phyloP scores from a whole-genome alignment of 2,888 invertebrate species.

The Gasteruption jaculator region DNA sequence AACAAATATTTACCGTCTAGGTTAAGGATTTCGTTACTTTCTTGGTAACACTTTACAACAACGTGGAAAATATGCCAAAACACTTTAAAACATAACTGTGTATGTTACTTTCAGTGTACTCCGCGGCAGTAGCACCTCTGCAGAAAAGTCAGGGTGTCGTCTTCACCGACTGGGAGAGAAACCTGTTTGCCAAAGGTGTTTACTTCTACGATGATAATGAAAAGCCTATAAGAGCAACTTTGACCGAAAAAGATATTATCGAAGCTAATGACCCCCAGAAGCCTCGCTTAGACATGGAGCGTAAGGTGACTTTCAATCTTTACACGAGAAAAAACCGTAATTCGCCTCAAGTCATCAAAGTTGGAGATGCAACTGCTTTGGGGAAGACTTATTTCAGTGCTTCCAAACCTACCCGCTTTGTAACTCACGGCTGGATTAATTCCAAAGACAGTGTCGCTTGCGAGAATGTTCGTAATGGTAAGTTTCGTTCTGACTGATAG shows the following conservation, averaged over 20 bases:
- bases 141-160: background rate
- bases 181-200: slow-evolving; percentile 21
- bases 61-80: too few relatives aligned
- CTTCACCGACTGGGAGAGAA: slow-evolving; percentile 12
- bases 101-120: too few relatives aligned
- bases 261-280: slow-evolving; percentile 8
- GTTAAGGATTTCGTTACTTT: too few relatives aligned
- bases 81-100: too few relatives aligned
- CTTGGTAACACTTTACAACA: too few relatives aligned
- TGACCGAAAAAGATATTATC: slow-evolving; percentile 12
- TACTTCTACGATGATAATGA: slow-evolving; percentile 26
- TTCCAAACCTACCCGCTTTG: slow-evolving; percentile 31
- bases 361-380: slow-evolving; percentile 25
- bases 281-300: slow-evolving; percentile 8
- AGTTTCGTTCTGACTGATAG: slow-evolving; percentile 1
- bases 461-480: slow-evolving; percentile 34
- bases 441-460: slow-evolving; percentile 26
- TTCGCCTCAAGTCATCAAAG: slow-evolving; percentile 19
- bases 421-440: slow-evolving; percentile 40
- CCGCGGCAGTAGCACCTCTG: too few relatives aligned
- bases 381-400: slow-evolving; percentile 28
- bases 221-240: slow-evolving; percentile 18
- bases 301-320: slow-evolving; percentile 31
- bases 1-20: too few relatives aligned
- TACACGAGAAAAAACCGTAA: slow-evolving; percentile 25